Conservation (phyloP, 23 tunicate genomes). For the Diplosoma virens region DNA sequence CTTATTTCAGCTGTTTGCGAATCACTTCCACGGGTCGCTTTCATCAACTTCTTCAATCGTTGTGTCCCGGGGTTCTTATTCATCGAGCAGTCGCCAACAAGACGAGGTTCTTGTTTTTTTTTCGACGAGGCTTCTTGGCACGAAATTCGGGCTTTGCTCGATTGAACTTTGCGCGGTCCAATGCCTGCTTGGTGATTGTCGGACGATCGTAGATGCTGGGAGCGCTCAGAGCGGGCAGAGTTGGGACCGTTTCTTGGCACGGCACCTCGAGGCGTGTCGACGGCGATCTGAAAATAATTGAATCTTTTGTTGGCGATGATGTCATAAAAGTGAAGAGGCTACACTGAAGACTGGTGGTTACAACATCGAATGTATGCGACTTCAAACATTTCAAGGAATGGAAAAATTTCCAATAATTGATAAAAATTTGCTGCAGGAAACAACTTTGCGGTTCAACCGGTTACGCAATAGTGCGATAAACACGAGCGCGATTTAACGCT, state of each 20-base stretch:
- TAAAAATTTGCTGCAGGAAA: too few species aligned
- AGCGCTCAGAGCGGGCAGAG: constrained; percentile 1
- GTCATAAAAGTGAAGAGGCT: too few species aligned
- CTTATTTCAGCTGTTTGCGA: not conserved
- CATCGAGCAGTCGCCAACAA: too few species aligned
- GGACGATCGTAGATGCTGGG: not conserved
- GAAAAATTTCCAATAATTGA: too few species aligned
- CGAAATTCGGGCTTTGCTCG: constrained; percentile 34
- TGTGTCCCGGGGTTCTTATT: not conserved
- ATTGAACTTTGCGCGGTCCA: constrained; percentile 23
- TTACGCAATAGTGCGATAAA: too few species aligned
- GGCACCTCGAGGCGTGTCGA: not conserved
- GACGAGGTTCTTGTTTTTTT: not conserved
- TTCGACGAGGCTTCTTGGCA: not conserved
- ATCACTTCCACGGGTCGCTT: not conserved
- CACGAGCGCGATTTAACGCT: too few species aligned
- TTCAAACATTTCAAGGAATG: too few species aligned
- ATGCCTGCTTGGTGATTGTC: not conserved
- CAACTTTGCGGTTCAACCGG: too few species aligned
- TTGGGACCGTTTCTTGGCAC: not conserved
- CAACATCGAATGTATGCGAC: too few species aligned
- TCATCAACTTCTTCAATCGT: not conserved
- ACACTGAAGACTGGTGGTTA: too few species aligned
- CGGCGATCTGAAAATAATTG: not conserved
- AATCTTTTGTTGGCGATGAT: too few species aligned